These are phyloP conservation scores for Lamprologus speciosus DNA, from an alignment of 2,113 vertebrate species.

Conservation along the genomic window DNA sequence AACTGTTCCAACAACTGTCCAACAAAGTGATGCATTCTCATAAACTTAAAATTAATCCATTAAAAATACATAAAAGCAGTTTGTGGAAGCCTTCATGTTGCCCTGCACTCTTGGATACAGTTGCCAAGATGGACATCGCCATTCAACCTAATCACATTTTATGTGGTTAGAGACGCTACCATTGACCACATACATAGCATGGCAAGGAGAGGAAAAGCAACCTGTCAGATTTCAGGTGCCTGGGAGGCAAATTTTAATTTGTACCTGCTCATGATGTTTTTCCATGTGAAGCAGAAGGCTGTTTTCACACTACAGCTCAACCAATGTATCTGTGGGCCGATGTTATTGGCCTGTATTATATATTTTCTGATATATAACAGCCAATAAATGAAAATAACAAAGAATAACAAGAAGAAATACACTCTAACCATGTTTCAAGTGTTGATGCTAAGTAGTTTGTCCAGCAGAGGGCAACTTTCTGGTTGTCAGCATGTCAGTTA, in stretches of 20 bases:
- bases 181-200: not conserved
- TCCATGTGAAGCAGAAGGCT: not conserved
- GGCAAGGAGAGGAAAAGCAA: not conserved
- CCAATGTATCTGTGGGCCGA: rapidly evolving
- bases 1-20: not conserved
- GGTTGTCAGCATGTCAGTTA: not conserved
- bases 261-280: not conserved
- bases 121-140: not conserved
- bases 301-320: not conserved
- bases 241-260: not conserved
- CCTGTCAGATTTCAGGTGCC: not conserved
- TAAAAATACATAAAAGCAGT: not conserved
- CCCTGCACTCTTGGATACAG: not conserved
- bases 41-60: not conserved
- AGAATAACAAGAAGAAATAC: not conserved
- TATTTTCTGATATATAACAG: not conserved
- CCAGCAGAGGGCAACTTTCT: not conserved
- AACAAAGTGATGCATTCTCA: not conserved
- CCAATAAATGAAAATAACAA: not conserved
- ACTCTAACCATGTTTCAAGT: not conserved
- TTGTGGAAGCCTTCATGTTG: not conserved
- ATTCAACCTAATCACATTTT: not conserved
- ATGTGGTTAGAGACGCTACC: not conserved
- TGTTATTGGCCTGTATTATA: not conserved
- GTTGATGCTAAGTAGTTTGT: not conserved